These are phyloP conservation scores for Leptopterna dolabrata DNA, from an alignment of 2,888 invertebrate species.

Conservation along the genomic window DNA sequence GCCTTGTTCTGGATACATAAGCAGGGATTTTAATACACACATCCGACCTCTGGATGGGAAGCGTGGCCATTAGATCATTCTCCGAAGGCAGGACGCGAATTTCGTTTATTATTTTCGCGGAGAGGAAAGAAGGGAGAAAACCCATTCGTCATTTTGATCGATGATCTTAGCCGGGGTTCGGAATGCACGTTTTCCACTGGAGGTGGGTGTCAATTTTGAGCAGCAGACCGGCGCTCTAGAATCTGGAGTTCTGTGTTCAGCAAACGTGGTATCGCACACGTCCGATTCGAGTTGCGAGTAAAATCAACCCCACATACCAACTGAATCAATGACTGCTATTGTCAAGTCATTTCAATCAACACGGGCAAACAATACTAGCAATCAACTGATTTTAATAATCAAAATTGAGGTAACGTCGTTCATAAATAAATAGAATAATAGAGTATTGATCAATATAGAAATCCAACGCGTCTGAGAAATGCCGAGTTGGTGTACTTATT, in stretches of 20 bases:
- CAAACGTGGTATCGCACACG: background rate
- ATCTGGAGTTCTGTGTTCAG: background rate
- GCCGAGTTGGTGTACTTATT: too few relatives aligned
- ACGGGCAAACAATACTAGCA: too few relatives aligned
- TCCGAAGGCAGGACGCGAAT: background rate
- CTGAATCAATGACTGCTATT: too few relatives aligned
- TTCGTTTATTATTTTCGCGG: slow-evolving; percentile 15
- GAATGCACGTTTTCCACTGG: background rate
- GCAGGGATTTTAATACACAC: slow-evolving; percentile 11
- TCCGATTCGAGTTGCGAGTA: background rate
- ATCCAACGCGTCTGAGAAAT: too few relatives aligned
- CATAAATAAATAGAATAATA: too few relatives aligned
- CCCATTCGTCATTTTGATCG: background rate
- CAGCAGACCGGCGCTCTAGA: too few relatives aligned
- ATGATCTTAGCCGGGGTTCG: background rate
- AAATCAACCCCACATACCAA: background rate
- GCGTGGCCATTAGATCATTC: slow-evolving; percentile 9
- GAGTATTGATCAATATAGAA: too few relatives aligned
- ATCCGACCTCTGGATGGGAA: background rate
- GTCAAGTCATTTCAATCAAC: too few relatives aligned
- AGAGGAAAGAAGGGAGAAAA: background rate
- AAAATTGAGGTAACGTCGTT: too few relatives aligned
- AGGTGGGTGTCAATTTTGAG: background rate
- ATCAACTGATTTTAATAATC: too few relatives aligned
- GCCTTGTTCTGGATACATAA: background rate